Evolutionary conservation across 2,113 vertebrate species (phyloP), one percentile per base, ranked within the genome.

Genomic region (Cyprinodon tularosa): DNA sequence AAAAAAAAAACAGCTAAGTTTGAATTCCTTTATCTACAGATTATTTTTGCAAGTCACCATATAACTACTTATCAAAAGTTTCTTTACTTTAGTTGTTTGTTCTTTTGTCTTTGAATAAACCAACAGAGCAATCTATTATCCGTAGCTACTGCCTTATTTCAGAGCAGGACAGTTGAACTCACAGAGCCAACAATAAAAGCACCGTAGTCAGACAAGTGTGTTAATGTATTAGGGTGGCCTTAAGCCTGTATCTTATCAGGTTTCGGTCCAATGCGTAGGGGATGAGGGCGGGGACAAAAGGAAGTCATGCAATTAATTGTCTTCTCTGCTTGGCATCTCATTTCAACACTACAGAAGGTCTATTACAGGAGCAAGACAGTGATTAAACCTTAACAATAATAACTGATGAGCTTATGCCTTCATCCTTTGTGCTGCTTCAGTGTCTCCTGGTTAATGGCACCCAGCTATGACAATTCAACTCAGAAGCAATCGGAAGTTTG

Each of bases 281-380:
- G 73, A 84, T 78, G 70, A 60, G 79, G 90, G 86, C 48, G 73
- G 89, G 82, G 84, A 90, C 88, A 92, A 90, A 89, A 91, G 86
- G 88, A 94, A 94, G 88, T 89, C 90, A 92, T 93, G 94, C 93
- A 95, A 94, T 94, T 94, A 94, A 94, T 95, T 94, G 92, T 94
- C 88, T 92, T 93, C 89, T 90, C 88, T 90, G 86, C 89, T 91
- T 93, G 91, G 93, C 90, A 93, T 95, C 91, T 93, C 89, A 91
- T 94, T 94, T 94, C 89, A 93, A 82, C 91, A 92, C 86, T 91
- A 91, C 91, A 92, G 91, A 94, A 93, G 92, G 91, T 94, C 92
- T 93, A 92, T 94, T 93, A 92, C 89, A 91, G 88, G 90, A 90
- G 90, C 91, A 92, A 89, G 90, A 84, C 89, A 91, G 91, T 93